Percentiles rank a stretch among this genome's conserved stretches.
Evolutionary conservation across 2,888 invertebrate species (phyloP).

Genomic region (Mesodorylaimus sp.): DNA sequence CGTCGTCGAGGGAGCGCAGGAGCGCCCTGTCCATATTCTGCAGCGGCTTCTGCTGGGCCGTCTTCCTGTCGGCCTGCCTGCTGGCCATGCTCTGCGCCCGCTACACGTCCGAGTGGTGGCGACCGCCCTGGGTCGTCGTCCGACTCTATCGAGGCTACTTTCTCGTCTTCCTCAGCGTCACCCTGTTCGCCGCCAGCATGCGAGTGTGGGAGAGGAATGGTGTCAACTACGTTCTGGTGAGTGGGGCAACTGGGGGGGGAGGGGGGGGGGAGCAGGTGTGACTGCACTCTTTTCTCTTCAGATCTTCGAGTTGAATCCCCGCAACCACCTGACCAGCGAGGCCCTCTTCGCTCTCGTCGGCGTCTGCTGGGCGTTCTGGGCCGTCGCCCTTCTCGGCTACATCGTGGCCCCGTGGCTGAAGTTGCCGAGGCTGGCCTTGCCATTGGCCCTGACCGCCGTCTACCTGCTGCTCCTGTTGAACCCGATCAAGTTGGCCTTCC

Average conservation of each 20-base stretch:
- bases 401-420: constrained; percentile 43
- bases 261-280: no score
- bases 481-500: not conserved
- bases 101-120: not conserved
- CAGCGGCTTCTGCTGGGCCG: constrained; percentile 72
- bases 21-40: constrained; percentile 81
- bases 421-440: constrained; percentile 63
- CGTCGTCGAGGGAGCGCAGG: constrained; percentile 86
- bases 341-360: constrained; percentile 37
- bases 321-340: constrained; percentile 38
- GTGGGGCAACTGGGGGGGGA: no score
- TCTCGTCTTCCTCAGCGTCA: constrained; percentile 46
- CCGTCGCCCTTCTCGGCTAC: constrained; percentile 52
- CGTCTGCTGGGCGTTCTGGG: constrained; percentile 34
- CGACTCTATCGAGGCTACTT: constrained; percentile 82
- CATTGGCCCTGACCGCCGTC: constrained; percentile 59
- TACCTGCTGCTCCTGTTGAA: constrained; percentile 36
- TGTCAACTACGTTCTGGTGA: constrained; percentile 40
- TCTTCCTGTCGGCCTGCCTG: constrained; percentile 67
- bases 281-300: no score
- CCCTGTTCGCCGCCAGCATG: constrained; percentile 36
- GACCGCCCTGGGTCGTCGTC: constrained; percentile 43
- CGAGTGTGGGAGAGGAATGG: constrained; percentile 39
- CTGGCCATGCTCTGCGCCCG: constrained; percentile 59
- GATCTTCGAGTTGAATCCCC: constrained; percentile 41